Conservation (phyloP, 2,888 invertebrate species). For the Andricus curvator region DNA sequence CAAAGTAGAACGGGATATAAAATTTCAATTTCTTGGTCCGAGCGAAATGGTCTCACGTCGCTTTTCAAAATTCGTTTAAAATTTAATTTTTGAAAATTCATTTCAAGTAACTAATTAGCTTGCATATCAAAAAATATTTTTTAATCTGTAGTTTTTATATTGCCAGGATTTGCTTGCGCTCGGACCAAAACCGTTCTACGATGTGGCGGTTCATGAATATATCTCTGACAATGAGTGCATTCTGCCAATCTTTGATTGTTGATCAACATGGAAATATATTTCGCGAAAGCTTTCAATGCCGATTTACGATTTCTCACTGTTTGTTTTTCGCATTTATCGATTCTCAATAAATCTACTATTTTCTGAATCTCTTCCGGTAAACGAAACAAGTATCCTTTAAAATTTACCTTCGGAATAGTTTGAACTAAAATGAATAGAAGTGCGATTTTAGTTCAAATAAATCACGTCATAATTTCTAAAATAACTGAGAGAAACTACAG, state of each 20-base stretch:
- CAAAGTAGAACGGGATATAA: no score
- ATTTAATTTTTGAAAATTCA: no score
- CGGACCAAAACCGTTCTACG: no score
- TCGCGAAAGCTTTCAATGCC: slow-evolving; percentile 11
- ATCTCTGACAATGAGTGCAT: background rate
- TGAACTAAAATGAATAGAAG: background rate
- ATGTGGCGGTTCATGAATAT: no score
- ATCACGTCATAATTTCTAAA: background rate
- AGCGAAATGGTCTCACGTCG: no score
- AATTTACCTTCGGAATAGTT: background rate
- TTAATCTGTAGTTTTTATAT: no score
- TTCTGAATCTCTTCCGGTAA: background rate
- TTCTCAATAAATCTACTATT: background rate
- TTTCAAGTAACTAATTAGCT: no score
- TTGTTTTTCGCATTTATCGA: slow-evolving; percentile 1
- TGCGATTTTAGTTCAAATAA: background rate
- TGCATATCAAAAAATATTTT: no score
- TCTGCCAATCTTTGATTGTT: background rate
- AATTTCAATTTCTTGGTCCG: no score
- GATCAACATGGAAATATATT: slow-evolving; percentile 24
- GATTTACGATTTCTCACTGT: slow-evolving; percentile 17
- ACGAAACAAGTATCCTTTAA: background rate
- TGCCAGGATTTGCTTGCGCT: no score
- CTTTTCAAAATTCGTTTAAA: no score
- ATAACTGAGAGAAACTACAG: background rate